These are phyloP conservation scores for Spatulosminthurus flaviceps DNA, from an alignment of 2,888 invertebrate genomes.

Conservation along the genomic window DNA sequence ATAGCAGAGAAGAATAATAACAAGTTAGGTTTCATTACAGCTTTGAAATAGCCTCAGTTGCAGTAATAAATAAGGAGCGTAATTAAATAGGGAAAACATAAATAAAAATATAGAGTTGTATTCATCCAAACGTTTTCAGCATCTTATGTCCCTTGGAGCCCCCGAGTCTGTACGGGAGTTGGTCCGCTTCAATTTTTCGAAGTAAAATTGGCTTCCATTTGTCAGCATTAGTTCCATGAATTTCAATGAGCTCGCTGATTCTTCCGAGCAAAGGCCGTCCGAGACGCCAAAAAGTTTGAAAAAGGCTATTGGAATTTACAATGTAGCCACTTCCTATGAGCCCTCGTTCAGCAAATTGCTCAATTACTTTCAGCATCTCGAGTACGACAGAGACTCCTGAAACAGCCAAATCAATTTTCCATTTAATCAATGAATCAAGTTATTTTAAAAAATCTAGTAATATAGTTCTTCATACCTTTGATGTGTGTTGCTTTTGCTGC, in stretches of 20 bases:
- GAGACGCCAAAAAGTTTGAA: not conserved
- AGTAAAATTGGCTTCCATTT: slow-evolving; percentile 2
- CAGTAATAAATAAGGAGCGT: no score
- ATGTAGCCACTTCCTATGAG: not conserved
- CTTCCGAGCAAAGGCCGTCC: not conserved
- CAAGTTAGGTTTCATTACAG: no score
- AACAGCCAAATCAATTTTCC: not conserved
- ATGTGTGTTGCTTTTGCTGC: not conserved
- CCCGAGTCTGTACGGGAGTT: not conserved
- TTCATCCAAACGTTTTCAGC: not conserved
- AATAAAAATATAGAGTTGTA: not conserved
- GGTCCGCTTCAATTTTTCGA: not conserved
- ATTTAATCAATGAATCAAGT: no score
- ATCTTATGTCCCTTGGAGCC: not conserved
- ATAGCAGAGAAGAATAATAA: no score
- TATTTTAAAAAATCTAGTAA: no score
- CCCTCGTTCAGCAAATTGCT: not conserved
- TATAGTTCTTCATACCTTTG: not conserved
- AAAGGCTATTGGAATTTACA: not conserved
- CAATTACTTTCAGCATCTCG: not conserved
- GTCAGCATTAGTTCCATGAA: slow-evolving; percentile 8
- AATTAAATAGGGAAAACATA: no score
- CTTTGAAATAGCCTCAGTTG: no score
- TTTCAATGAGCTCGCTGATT: not conserved
- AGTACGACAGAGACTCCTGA: not conserved